Percentiles rank a stretch among this genome's conserved stretches.
Evolutionary conservation across 2,797 vertebrate genomes (phyloP).

Genomic region (Otolemur crassicaudatus): DNA sequence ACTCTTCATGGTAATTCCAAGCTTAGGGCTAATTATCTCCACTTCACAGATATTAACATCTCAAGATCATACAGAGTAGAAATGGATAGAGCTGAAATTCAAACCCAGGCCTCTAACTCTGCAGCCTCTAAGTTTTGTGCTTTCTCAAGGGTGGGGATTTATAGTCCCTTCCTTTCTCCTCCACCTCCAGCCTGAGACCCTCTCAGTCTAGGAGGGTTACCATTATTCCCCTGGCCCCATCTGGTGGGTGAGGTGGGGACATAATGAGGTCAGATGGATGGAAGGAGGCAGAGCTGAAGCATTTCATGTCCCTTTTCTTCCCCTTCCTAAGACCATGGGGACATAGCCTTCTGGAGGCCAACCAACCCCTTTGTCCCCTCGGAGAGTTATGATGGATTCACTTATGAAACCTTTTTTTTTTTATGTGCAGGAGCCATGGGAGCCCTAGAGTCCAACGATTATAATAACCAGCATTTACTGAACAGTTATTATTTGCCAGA

Average conservation of each 20-base stretch:
- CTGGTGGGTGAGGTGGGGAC: not conserved
- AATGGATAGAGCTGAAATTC: not conserved
- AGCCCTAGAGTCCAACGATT: not conserved
- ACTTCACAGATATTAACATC: not conserved
- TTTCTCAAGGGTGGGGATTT: not conserved
- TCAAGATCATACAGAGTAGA: not conserved
- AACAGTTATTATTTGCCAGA: not conserved
- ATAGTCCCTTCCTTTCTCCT: not conserved
- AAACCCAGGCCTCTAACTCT: not conserved
- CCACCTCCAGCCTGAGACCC: not conserved
- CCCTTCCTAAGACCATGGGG: not conserved
- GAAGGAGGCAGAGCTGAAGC: not conserved
- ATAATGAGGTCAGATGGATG: not conserved
- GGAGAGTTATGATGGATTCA: not conserved
- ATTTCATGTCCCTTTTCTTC: not conserved
- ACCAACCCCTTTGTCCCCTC: fast-evolving
- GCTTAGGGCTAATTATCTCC: not conserved
- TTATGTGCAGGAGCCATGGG: no score
- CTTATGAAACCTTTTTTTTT: not conserved
- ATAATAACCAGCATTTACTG: not conserved
- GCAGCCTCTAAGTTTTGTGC: not conserved
- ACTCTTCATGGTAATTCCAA: not conserved
- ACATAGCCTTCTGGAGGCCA: not conserved
- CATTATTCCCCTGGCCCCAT: not conserved
- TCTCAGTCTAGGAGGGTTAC: not conserved